phyloP scores from a whole-genome alignment of 2,113 vertebrate species.

The Micronycteris hirsuta region DNA sequence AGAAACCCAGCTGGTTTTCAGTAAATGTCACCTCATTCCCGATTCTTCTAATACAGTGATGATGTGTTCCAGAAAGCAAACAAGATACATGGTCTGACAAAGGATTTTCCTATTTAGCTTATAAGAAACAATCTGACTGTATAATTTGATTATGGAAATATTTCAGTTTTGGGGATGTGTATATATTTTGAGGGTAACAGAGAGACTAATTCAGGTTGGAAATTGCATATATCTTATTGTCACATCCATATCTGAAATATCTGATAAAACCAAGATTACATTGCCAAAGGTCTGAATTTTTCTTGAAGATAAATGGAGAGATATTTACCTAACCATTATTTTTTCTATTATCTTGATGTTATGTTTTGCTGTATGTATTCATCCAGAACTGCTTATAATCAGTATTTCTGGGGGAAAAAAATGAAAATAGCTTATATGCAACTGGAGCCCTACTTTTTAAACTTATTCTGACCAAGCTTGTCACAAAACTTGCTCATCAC shows the following conservation, averaged over 20 bases:
- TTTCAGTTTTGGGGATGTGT: background rate
- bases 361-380: accelerated
- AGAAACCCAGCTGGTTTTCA: background rate
- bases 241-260: background rate
- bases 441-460: background rate
- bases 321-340: background rate
- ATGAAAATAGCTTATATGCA: background rate
- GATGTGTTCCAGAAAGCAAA: background rate
- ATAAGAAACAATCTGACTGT: background rate
- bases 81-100: background rate
- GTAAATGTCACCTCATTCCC: background rate
- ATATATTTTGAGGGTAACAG: background rate
- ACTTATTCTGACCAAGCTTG: background rate
- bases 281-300: background rate
- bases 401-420: background rate
- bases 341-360: background rate
- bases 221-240: background rate
- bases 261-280: background rate
- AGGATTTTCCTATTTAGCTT: background rate
- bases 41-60: background rate
- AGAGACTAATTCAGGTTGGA: background rate
- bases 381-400: background rate
- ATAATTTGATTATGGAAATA: background rate
- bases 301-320: background rate
- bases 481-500: background rate